These are phyloP conservation scores for Xiphorhynchus erythropygius DNA, from an alignment of 2,797 vertebrate species.

Conservation along the genomic window DNA sequence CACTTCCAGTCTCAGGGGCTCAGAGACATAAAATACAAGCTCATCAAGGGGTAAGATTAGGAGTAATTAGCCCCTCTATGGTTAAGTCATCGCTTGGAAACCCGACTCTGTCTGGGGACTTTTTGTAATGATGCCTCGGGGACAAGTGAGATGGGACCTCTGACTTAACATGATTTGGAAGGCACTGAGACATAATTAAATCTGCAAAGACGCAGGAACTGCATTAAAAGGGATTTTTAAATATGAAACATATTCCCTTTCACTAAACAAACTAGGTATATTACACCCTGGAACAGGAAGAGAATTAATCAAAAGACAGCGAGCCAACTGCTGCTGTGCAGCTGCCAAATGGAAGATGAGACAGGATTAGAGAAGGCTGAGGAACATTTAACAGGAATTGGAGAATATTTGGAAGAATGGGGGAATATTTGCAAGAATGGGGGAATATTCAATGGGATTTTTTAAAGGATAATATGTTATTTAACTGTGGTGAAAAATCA, in stretches of 20 bases:
- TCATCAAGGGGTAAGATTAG: slow-evolving; percentile 52
- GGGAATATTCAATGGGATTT: background rate
- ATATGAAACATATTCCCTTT: slow-evolving; percentile 8
- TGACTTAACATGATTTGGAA: slow-evolving; percentile 35
- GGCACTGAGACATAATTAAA: slow-evolving; percentile 49
- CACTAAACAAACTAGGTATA: slow-evolving; percentile 32
- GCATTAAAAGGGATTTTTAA: slow-evolving; percentile 31
- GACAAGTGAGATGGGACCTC: slow-evolving; percentile 24
- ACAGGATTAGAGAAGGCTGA: background rate
- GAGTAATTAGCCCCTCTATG: slow-evolving; percentile 36
- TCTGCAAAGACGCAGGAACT: slow-evolving; percentile 6
- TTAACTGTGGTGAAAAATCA: background rate
- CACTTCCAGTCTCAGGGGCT: slow-evolving; percentile 6
- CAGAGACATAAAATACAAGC: slow-evolving; percentile 34
- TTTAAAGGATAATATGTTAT: background rate
- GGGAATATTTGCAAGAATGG: background rate
- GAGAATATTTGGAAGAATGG: background rate
- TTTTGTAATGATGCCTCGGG: background rate
- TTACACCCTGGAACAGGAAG: slow-evolving; percentile 15
- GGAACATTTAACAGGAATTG: background rate
- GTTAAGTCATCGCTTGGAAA: slow-evolving; percentile 27
- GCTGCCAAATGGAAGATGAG: slow-evolving; percentile 43
- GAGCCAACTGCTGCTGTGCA: background rate
- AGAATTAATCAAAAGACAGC: slow-evolving; percentile 24
- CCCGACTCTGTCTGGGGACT: slow-evolving; percentile 18